phyloP scores from a whole-genome alignment of 1,140 invertebrate genomes.

The Drosophila kanapiae region DNA sequence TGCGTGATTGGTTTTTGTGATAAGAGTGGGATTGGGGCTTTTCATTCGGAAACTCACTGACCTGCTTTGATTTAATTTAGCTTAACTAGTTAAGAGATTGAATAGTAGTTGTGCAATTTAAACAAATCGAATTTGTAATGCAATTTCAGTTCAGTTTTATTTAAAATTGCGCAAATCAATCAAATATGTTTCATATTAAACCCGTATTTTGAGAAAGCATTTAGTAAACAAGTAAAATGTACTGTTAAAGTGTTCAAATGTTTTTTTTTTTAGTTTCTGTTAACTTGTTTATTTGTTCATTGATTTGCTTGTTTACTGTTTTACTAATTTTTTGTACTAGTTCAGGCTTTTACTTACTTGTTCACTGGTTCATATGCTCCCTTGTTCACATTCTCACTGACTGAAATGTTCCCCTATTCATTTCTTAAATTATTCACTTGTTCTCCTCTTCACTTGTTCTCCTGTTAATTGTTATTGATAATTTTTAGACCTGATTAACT shows the following conservation, averaged over 20 bases:
- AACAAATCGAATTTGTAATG: conserved; percentile 2
- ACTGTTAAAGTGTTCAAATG: too few species aligned
- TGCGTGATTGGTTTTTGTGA: conserved; percentile 47
- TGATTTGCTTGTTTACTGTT: background rate
- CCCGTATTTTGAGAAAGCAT: too few species aligned
- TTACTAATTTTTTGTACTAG: background rate
- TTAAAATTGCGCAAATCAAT: background rate
- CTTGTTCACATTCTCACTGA: background rate
- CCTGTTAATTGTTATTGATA: background rate
- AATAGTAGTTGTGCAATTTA: conserved; percentile 5
- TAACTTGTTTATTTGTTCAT: background rate
- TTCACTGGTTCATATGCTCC: too few species aligned
- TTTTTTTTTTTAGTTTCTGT: too few species aligned
- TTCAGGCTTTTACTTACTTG: too few species aligned
- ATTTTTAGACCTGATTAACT: background rate
- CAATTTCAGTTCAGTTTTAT: background rate
- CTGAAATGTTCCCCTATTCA: too few species aligned
- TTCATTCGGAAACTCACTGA: conserved; percentile 32
- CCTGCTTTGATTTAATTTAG: conserved; percentile 34
- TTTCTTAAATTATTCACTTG: too few species aligned
- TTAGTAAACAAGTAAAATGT: too few species aligned
- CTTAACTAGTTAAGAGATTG: conserved; percentile 13
- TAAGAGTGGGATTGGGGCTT: conserved; percentile 20
- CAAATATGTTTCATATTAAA: background rate
- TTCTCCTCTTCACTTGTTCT: background rate